A percentile compares a stretch with the other conserved stretches of the same genome.
phyloP scores from a whole-genome alignment of 2,113 vertebrate genomes.

The Perca flavescens region DNA sequence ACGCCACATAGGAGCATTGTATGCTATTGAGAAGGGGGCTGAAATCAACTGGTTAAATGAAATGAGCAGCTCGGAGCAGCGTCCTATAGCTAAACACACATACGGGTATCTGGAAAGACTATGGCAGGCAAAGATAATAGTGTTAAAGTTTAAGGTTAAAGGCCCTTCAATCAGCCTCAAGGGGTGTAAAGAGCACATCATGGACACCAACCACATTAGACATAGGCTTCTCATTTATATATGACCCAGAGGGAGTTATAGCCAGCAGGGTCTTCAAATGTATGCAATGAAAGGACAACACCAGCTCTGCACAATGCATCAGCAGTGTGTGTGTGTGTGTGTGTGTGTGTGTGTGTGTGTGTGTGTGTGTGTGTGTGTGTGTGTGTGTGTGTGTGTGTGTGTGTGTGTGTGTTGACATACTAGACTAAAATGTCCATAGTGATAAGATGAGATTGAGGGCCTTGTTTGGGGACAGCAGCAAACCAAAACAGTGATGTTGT shows the following conservation, averaged over 20 bases:
- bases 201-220: constrained; percentile 59
- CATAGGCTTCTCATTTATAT: constrained; percentile 44
- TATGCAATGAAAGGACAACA: constrained; percentile 27
- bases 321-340: constrained; percentile 20
- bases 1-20: constrained; percentile 68
- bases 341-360: constrained; percentile 10
- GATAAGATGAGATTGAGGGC: constrained; percentile 19
- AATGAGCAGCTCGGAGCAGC: constrained; percentile 62
- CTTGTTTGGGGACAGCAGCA: constrained; percentile 53
- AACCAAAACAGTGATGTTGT: constrained; percentile 57
- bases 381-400: constrained; percentile 18
- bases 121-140: constrained; percentile 78
- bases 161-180: constrained; percentile 66
- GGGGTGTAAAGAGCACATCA: constrained; percentile 62
- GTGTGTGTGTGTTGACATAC: constrained; percentile 27
- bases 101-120: constrained; percentile 59
- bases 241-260: constrained; percentile 44
- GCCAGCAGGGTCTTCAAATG: constrained; percentile 44
- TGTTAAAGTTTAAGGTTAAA: constrained; percentile 78
- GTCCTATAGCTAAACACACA: constrained; percentile 73
- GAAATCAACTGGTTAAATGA: constrained; percentile 76
- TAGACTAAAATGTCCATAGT: constrained; percentile 16
- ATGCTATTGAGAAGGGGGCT: constrained; percentile 60
- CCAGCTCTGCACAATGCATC: constrained; percentile 4
- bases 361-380: constrained; percentile 12